These are phyloP conservation scores for Campoplex nolae DNA, from an alignment of 2,888 invertebrate species.

Conservation along the genomic window DNA sequence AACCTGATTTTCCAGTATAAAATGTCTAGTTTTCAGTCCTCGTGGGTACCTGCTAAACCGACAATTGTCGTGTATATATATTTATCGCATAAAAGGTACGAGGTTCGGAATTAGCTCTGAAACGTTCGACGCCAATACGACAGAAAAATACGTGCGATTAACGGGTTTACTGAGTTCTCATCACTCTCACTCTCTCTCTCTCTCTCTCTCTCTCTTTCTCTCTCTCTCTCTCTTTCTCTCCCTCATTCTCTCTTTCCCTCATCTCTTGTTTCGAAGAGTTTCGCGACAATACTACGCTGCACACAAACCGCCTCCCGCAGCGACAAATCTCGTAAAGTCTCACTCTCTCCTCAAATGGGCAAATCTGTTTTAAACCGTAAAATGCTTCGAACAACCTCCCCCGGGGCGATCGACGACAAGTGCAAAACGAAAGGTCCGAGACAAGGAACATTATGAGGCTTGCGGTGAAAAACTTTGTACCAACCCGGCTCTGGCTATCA, in stretches of 20 bases:
- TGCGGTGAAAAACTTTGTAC: slow-evolving; percentile 24
- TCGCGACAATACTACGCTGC: slow-evolving; percentile 15
- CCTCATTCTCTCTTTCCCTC: slow-evolving; percentile 13
- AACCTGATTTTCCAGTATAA: slow-evolving; percentile 62
- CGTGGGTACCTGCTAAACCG: slow-evolving; percentile 38
- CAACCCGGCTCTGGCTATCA: slow-evolving; percentile 50
- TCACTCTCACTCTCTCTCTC: slow-evolving; percentile 30
- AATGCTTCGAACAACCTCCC: slow-evolving; percentile 53
- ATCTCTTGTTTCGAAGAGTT: slow-evolving; percentile 22
- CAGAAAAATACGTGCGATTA: slow-evolving; percentile 61
- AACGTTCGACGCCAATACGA: slow-evolving; percentile 13
- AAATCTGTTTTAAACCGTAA: slow-evolving; percentile 70
- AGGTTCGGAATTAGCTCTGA: slow-evolving; percentile 47
- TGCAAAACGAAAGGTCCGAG: slow-evolving; percentile 60
- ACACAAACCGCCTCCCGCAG: slow-evolving; percentile 59
- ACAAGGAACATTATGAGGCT: slow-evolving; percentile 32
- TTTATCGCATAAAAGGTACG: slow-evolving; percentile 2
- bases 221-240: slow-evolving; percentile 35
- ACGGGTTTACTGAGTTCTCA: slow-evolving; percentile 39
- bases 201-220: slow-evolving; percentile 22
- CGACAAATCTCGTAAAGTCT: slow-evolving; percentile 65
- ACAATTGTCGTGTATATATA: slow-evolving; percentile 13
- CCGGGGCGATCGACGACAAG: slow-evolving; percentile 69
- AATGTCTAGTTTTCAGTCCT: slow-evolving; percentile 31
- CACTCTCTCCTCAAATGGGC: slow-evolving; percentile 48